Evolutionary conservation across 2,888 invertebrate genomes (phyloP).

Genomic region (Drosophila anomalata): DNA sequence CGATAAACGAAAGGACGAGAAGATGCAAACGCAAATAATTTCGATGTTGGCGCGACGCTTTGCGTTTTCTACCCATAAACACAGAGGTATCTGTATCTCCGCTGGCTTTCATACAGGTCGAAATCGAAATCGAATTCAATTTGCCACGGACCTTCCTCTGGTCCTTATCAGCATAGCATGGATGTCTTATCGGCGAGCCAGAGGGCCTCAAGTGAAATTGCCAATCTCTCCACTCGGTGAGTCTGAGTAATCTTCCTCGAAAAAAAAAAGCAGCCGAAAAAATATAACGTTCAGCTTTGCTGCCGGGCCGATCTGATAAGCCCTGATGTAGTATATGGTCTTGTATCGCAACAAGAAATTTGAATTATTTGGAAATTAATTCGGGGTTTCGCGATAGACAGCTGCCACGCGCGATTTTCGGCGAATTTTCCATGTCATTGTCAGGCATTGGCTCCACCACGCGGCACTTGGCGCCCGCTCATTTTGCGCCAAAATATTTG

Average conservation of each 20-base stretch:
- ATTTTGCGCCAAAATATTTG: slow-evolving; percentile 71
- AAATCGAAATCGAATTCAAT: slow-evolving; percentile 64
- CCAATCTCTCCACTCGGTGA: slow-evolving; percentile 15
- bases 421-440: slow-evolving; percentile 81
- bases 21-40: slow-evolving; percentile 84
- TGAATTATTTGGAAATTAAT: slow-evolving; percentile 19
- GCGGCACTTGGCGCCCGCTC: slow-evolving; percentile 42
- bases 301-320: slow-evolving; percentile 36
- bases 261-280: slow-evolving; percentile 19
- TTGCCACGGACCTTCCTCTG: slow-evolving; percentile 38
- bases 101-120: slow-evolving; percentile 56
- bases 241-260: slow-evolving; percentile 19
- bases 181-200: slow-evolving; percentile 62
- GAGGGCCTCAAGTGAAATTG: slow-evolving; percentile 51
- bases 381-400: slow-evolving; percentile 17
- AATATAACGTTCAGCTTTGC: slow-evolving; percentile 21
- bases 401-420: slow-evolving; percentile 69
- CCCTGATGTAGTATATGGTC: not conserved
- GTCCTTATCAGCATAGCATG: slow-evolving; percentile 71
- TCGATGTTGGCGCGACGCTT: slow-evolving; percentile 83
- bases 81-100: slow-evolving; percentile 72
- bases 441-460: slow-evolving; percentile 44
- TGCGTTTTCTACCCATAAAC: slow-evolving; percentile 84
- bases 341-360: slow-evolving; percentile 10
- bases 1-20: slow-evolving; percentile 79